Conservation (phyloP, 2,113 vertebrate genomes). For the Oceanodroma tethys region DNA sequence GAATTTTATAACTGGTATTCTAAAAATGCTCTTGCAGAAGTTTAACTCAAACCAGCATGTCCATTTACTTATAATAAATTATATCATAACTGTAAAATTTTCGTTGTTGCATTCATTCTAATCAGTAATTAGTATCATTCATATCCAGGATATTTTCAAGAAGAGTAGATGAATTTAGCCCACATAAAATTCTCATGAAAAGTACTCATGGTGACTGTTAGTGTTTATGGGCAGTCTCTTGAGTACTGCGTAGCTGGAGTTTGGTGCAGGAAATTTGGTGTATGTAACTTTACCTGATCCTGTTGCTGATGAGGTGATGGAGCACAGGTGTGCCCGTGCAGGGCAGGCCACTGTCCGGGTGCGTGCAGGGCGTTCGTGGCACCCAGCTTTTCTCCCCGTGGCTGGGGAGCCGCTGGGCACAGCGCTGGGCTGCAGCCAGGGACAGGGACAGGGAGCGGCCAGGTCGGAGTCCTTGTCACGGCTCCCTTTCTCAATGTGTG, state of each 20-base stretch:
- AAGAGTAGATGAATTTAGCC: neutral
- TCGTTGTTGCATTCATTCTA: neutral
- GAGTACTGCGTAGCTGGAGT: neutral
- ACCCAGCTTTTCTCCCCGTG: neutral
- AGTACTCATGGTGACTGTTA: neutral
- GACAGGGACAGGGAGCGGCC: accelerated
- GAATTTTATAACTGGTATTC: neutral
- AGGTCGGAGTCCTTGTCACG: accelerated
- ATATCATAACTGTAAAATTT: neutral
- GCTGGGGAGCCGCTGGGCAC: accelerated
- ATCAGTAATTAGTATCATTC: neutral
- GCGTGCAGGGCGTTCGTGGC: accelerated
- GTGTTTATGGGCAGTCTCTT: neutral
- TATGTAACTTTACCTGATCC: neutral
- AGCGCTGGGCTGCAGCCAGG: accelerated
- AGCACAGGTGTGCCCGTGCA: accelerated
- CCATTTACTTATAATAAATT: neutral
- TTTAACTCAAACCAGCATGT: neutral
- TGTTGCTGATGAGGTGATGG: neutral
- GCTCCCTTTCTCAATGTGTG: neutral
- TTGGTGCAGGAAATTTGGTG: neutral
- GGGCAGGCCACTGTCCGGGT: neutral
- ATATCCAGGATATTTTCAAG: neutral
- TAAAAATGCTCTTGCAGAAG: neutral
- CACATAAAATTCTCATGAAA: neutral